phyloP scores from a whole-genome alignment of 2,888 invertebrate species.

The Phania funesta region DNA sequence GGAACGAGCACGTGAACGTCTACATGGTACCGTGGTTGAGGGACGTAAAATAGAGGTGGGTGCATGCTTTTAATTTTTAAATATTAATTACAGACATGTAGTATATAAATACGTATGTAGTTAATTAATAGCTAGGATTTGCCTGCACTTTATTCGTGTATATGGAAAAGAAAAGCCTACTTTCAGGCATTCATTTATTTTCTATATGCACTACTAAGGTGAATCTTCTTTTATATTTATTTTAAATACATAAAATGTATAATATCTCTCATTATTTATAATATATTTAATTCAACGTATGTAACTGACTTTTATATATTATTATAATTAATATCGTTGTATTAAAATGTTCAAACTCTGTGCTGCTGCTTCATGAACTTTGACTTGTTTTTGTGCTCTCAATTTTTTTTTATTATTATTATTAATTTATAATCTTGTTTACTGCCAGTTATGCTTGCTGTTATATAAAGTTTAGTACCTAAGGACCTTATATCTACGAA shows the following conservation, averaged over 20 bases:
- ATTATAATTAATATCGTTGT: constrained; percentile 7
- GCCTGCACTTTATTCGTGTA: background rate
- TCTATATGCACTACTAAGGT: background rate
- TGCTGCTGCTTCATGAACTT: constrained; percentile 7
- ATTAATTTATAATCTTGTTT: no score
- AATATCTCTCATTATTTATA: constrained; percentile 17
- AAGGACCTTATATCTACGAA: background rate
- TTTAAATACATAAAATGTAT: constrained; percentile 20
- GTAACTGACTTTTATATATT: background rate
- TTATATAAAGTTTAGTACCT: background rate
- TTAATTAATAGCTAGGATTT: background rate
- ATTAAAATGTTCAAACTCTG: background rate
- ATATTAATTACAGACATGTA: background rate
- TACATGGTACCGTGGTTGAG: constrained; percentile 99
- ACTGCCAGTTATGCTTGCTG: no score
- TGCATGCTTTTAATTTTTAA: constrained; percentile 87
- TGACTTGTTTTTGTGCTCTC: constrained; percentile 1
- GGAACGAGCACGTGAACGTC: constrained; percentile 99
- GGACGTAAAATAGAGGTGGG: constrained; percentile 99
- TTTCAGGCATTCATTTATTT: constrained; percentile 4
- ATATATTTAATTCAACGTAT: background rate
- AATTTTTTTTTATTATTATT: background rate
- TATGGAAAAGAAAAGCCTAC: background rate
- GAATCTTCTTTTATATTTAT: background rate
- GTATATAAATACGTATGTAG: no score